A percentile compares a stretch with the other conserved stretches of the same genome.
These are phyloP conservation scores for Ladona fulva DNA, from an alignment of 1,140 invertebrate species.

Conservation along the genomic window DNA sequence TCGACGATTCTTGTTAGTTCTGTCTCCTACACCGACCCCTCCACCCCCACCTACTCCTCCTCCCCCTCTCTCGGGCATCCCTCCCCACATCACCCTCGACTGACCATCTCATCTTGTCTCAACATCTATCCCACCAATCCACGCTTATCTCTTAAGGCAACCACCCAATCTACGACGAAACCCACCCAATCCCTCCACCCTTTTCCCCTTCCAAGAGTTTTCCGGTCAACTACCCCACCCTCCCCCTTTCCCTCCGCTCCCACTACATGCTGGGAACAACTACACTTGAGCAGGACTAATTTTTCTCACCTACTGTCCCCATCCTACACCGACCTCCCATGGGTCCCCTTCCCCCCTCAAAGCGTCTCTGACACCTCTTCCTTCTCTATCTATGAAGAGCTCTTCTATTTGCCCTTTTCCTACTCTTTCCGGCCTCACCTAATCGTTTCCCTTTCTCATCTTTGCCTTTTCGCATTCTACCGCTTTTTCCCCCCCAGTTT, in stretches of 20 bases:
- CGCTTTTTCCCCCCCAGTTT: too few species aligned
- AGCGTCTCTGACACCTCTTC: not conserved
- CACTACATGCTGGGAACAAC: not conserved
- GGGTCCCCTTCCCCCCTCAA: not conserved
- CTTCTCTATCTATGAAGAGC: too few species aligned
- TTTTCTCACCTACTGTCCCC: slow-evolving; percentile 3
- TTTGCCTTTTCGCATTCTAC: too few species aligned
- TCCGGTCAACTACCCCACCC: not conserved
- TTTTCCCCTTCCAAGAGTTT: not conserved
- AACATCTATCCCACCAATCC: not conserved
- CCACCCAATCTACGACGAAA: slow-evolving; percentile 3
- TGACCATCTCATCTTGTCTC: not conserved
- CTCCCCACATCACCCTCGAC: not conserved
- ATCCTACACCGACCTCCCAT: not conserved
- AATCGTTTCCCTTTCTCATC: too few species aligned
- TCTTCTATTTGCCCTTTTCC: too few species aligned
- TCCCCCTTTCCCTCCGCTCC: not conserved
- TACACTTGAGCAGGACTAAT: slow-evolving; percentile 1
- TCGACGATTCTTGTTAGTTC: not conserved
- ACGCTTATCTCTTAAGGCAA: not conserved
- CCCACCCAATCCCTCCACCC: not conserved
- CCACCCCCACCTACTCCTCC: not conserved
- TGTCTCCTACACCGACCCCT: too few species aligned
- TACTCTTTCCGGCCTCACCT: too few species aligned
- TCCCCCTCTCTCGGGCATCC: not conserved